These are phyloP conservation scores for Harmothoe impar DNA, from an alignment of 2,888 invertebrate species.

Conservation along the genomic window DNA sequence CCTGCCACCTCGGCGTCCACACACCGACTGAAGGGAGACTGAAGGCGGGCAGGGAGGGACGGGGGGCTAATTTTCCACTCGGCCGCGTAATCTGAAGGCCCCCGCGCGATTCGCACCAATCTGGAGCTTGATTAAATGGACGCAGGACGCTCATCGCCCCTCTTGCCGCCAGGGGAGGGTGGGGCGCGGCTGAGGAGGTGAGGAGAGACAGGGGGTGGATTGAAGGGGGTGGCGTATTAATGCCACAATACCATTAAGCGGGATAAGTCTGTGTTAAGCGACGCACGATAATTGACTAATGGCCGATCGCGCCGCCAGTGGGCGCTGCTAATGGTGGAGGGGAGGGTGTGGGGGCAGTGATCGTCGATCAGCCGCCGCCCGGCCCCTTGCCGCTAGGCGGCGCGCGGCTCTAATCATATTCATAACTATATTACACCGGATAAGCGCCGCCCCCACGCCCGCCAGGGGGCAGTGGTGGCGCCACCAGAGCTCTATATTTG, in stretches of 20 bases:
- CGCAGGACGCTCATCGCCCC: constrained; percentile 27
- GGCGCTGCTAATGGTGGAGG: background rate
- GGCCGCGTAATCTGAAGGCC: constrained; percentile 54
- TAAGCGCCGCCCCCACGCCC: constrained; percentile 49
- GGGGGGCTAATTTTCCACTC: constrained; percentile 58
- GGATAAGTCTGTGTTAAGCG: constrained; percentile 62
- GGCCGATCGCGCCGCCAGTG: constrained; percentile 32
- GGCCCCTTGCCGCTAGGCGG: background rate
- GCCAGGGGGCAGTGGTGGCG: constrained; percentile 37
- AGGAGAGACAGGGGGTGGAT: constrained; percentile 13
- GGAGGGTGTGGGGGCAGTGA: constrained; percentile 42
- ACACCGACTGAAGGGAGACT: background rate
- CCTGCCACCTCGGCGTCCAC: background rate
- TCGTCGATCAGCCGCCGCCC: constrained; percentile 18
- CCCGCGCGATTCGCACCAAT: constrained; percentile 17
- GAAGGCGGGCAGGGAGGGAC: background rate
- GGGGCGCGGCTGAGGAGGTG: background rate
- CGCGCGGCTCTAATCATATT: constrained; percentile 24
- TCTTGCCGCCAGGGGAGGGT: constrained; percentile 7
- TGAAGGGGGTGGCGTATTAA: constrained; percentile 48
- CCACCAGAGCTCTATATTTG: constrained; percentile 8
- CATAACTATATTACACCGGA: constrained; percentile 60
- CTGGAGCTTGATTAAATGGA: constrained; percentile 55
- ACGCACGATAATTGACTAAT: constrained; percentile 61
- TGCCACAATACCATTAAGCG: constrained; percentile 58